These are phyloP conservation scores for Dendrolimus houi DNA, from an alignment of 2,888 invertebrate species.

Conservation along the genomic window DNA sequence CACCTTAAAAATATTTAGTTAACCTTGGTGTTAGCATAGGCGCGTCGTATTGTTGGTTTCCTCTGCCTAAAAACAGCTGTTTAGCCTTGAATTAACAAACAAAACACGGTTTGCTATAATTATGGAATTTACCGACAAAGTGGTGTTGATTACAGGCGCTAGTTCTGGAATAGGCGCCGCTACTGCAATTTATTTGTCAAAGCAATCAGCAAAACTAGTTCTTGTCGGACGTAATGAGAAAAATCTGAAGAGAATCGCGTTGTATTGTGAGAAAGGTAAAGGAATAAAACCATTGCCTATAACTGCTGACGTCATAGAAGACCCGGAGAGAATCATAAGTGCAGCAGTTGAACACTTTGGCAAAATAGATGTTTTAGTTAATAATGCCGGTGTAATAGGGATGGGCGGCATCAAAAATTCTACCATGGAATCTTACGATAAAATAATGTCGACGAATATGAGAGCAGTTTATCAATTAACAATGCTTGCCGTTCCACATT, in stretches of 20 bases:
- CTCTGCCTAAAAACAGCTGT: slow-evolving; percentile 17
- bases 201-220: slow-evolving; percentile 78
- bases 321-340: slow-evolving; percentile 79
- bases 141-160: slow-evolving; percentile 80
- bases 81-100: slow-evolving; percentile 14
- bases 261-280: slow-evolving; percentile 75
- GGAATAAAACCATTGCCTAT: slow-evolving; percentile 72
- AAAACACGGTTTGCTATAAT: slow-evolving; percentile 9
- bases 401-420: slow-evolving; percentile 88
- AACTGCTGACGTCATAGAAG: slow-evolving; percentile 80
- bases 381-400: slow-evolving; percentile 90
- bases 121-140: slow-evolving; percentile 79
- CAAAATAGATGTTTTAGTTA: slow-evolving; percentile 85
- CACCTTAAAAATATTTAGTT: slow-evolving; percentile 2
- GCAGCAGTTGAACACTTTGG: slow-evolving; percentile 82
- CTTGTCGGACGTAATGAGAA: slow-evolving; percentile 74
- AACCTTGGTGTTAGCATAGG: slow-evolving; percentile 14
- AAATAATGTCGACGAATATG: slow-evolving; percentile 90
- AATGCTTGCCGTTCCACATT: slow-evolving; percentile 88
- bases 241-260: slow-evolving; percentile 47
- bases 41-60: slow-evolving; percentile 6
- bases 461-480: slow-evolving; percentile 88
- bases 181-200: slow-evolving; percentile 80
- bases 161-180: slow-evolving; percentile 86
- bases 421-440: slow-evolving; percentile 87